Evolutionary conservation across 2,888 invertebrate genomes (phyloP), one percentile per base, ranked within the genome.

Genomic region (Ellobium chinense): DNA sequence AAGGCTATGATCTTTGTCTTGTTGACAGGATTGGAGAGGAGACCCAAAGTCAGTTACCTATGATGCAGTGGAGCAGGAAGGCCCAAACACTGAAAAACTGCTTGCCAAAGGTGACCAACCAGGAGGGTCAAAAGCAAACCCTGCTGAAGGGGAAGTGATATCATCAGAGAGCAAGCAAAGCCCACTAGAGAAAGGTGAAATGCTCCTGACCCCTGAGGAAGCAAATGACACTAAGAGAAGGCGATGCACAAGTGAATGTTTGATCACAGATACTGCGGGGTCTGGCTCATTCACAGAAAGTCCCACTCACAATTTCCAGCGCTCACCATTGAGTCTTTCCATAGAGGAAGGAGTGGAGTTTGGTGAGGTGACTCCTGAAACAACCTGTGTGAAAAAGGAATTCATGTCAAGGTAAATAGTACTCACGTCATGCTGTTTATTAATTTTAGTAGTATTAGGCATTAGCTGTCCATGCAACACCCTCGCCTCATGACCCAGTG

Each of bases 161-260:
- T n/a, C 36, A 60, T 24, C 75, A 5, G 54, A 69, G 62, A 27
- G n/a, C 24, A n/a, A 21, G 62, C 65, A 63, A 39, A 65, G 36
- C 29, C 39, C 12, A 7, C 37, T 70, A 37, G 82, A 75, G n/a
- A 78, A 60, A 18, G 72, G 73, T 46, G 70, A 78, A 29, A 31
- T 74, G 66, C 82, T 77, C 7, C 73, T 81, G 24, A 83, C 78
- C 31, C 66, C 82, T 21, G 82, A 83, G n/a, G 83, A 85, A 34
- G 81, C 82, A 14, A 24, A 36, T 34, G 81, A 31, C 24, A 75
- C 66, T 1, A 27, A 21, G 0, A 80, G 89, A 37, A 84, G 87
- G 65, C 82, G 90, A 31, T 87, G 89, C 56, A 88, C 88, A 24
- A 90, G 91, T 82, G 91, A 91, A 79, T 89, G 89, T 84, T 83